A percentile compares a stretch with the other conserved stretches of the same genome.
Evolutionary conservation across 1,140 invertebrate species (phyloP).

Genomic region (Heterodera carotae): DNA sequence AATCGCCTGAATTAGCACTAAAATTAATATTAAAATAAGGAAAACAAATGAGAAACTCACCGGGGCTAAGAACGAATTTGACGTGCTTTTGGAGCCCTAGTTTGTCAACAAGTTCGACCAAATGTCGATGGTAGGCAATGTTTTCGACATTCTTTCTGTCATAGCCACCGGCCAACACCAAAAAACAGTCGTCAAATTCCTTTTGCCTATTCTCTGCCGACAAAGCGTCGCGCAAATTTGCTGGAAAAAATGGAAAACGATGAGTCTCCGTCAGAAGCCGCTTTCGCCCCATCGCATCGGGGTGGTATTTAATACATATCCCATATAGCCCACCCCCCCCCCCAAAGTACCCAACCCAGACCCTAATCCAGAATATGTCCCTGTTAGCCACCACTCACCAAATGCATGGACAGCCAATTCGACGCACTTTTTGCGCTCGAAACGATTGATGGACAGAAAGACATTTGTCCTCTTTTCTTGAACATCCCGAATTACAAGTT

Average conservation of each 20-base stretch:
- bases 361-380: too few relatives aligned
- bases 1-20: constrained; percentile 78
- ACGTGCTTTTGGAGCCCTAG: constrained; percentile 41
- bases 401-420: constrained; percentile 80
- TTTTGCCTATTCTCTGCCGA: constrained; percentile 69
- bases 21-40: neutral
- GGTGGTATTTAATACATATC: too few relatives aligned
- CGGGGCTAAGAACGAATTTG: constrained; percentile 53
- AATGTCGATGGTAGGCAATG: constrained; percentile 80
- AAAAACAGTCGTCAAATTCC: constrained; percentile 70
- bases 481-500: neutral
- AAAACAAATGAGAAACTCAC: constrained; percentile 37
- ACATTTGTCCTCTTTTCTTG: constrained; percentile 62
- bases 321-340: too few relatives aligned
- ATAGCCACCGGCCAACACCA: constrained; percentile 96
- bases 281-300: too few relatives aligned
- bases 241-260: too few relatives aligned
- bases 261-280: too few relatives aligned
- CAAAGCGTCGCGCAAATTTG: neutral
- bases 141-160: constrained; percentile 87
- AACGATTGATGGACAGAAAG: constrained; percentile 93
- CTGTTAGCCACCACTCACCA: too few relatives aligned
- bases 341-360: too few relatives aligned
- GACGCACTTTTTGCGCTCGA: constrained; percentile 94
- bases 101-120: constrained; percentile 72